phyloP scores from a whole-genome alignment of 2,113 vertebrate genomes.

The Rattus rattus region DNA sequence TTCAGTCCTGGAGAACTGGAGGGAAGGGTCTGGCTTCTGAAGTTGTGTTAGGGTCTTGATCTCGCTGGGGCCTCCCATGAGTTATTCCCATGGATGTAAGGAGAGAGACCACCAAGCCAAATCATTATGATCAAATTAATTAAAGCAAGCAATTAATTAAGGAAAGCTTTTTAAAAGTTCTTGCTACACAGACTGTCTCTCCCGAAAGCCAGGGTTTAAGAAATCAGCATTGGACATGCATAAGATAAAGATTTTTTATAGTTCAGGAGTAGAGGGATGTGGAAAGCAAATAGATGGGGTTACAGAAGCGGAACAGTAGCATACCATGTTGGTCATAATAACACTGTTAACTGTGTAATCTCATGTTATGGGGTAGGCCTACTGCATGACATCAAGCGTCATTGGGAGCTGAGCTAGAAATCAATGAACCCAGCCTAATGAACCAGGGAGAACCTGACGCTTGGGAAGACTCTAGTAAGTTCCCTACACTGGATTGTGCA shows the following conservation, averaged over 20 bases:
- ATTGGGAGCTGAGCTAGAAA: background rate
- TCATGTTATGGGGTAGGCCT: background rate
- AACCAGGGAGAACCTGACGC: background rate
- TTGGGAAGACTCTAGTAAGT: background rate
- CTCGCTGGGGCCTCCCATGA: background rate
- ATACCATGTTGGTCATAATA: background rate
- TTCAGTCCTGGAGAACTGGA: background rate
- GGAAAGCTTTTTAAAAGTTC: too few relatives aligned
- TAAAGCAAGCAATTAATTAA: background rate
- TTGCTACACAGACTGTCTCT: background rate
- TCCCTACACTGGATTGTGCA: background rate
- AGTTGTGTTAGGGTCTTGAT: background rate
- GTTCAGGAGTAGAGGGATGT: background rate
- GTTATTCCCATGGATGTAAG: background rate
- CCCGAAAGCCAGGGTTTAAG: background rate
- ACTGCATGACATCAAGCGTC: background rate
- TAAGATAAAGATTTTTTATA: background rate
- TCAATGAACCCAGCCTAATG: background rate
- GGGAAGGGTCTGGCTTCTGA: background rate
- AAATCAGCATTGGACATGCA: background rate
- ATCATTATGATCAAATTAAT: background rate
- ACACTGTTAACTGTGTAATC: background rate
- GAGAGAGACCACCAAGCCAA: background rate
- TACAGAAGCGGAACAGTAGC: background rate
- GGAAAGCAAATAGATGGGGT: background rate